Conservation (phyloP, 1,140 invertebrate genomes). For the Harlomillsia oculata region DNA sequence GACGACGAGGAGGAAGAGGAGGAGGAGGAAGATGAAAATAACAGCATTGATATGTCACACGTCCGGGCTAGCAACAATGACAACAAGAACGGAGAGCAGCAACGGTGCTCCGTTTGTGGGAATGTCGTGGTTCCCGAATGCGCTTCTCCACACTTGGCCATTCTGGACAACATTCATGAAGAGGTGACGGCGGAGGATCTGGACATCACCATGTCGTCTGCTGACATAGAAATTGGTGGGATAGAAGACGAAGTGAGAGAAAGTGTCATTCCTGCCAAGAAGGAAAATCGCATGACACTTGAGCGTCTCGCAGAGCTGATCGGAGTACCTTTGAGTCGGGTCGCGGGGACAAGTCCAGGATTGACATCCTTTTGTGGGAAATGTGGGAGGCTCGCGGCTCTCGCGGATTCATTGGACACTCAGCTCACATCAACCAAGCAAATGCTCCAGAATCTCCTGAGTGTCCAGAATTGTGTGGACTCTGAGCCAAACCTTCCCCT, state of each 20-base stretch:
- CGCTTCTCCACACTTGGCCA: conserved; percentile 21
- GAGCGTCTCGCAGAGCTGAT: conserved; percentile 4
- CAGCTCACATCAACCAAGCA: conserved; percentile 9
- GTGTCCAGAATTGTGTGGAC: no score
- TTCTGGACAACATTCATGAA: conserved; percentile 29
- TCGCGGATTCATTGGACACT: conserved; percentile 25
- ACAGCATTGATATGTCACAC: not conserved
- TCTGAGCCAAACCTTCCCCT: no score
- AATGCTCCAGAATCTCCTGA: conserved; percentile 6
- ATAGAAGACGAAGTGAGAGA: conserved; percentile 29
- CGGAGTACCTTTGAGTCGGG: not conserved
- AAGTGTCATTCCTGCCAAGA: no score
- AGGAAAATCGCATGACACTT: not conserved
- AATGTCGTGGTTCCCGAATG: conserved; percentile 10
- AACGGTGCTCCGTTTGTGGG: conserved; percentile 23
- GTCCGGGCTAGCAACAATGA: no score
- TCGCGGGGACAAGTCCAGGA: not conserved
- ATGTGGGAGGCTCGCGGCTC: conserved; percentile 17
- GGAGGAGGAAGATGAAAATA: conserved; percentile 22
- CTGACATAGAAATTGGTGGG: conserved; percentile 32
- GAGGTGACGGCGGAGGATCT: conserved; percentile 26
- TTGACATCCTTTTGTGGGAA: conserved; percentile 4
- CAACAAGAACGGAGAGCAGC: not conserved
- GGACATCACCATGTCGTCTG: conserved; percentile 25
- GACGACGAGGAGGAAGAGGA: conserved; percentile 19